These are phyloP conservation scores for Lordiphosa mommai DNA, from an alignment of 1,140 invertebrate genomes.

Conservation along the genomic window DNA sequence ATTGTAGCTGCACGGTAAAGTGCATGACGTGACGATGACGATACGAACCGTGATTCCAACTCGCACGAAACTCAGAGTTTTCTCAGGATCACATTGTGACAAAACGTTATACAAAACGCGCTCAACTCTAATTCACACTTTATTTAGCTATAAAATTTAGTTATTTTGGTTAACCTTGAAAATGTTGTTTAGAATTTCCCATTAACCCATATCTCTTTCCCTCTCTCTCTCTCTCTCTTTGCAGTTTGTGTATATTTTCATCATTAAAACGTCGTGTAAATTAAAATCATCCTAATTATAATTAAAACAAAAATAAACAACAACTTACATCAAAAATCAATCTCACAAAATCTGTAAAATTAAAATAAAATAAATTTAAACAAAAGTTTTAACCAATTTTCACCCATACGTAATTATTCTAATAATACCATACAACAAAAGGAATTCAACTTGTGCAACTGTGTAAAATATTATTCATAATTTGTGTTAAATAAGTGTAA, in stretches of 20 bases:
- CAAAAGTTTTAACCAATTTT: slow-evolving; percentile 48
- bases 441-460: slow-evolving; percentile 32
- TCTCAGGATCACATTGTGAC: too few species aligned
- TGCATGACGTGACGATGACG: too few species aligned
- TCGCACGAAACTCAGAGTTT: too few species aligned
- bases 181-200: too few species aligned
- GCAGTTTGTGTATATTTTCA: slow-evolving; percentile 77
- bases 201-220: too few species aligned
- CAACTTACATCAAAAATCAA: slow-evolving; percentile 15
- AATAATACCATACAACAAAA: not conserved
- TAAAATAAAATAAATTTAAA: slow-evolving; percentile 20
- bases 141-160: too few species aligned
- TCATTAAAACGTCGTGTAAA: slow-evolving; percentile 74
- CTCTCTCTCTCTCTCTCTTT: slow-evolving; percentile 36
- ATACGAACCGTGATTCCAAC: too few species aligned
- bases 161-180: too few species aligned
- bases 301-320: slow-evolving; percentile 43
- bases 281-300: slow-evolving; percentile 74
- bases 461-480: slow-evolving; percentile 75
- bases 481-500: slow-evolving; percentile 64
- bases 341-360: slow-evolving; percentile 51
- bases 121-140: too few species aligned
- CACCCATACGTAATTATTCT: slow-evolving; percentile 44
- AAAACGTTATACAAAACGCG: too few species aligned
- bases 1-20: too few species aligned